Evolutionary conservation across 2,888 invertebrate species (phyloP), one percentile per base, ranked within the genome.

Genomic region (Melanargia galathea): DNA sequence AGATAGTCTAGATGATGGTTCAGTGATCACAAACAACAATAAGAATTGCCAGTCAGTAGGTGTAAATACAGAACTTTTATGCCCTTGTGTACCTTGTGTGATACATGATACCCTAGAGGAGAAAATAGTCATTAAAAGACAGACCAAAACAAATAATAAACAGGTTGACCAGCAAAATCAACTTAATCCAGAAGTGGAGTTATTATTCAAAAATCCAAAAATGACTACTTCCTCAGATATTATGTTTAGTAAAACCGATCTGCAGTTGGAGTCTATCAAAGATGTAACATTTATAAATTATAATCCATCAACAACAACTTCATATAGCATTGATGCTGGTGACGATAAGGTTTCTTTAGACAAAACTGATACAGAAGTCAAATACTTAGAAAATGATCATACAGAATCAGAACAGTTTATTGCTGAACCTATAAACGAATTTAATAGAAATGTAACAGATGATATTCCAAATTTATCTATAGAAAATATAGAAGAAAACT

Each of bases 31-130:
- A 11, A 66, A 56, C 38, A 69, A 66, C 35, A 75, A 75, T 49
- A 77, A 75, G 69, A 80, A 76, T 49, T 78, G 76, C 67, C 82
- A 83, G 64, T 85, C 87, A 24, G 73, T 87, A 66, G 87, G 85
- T 4, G 84, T 86, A 38, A 87, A 89, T 66, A 88, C 86, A 18
- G 88, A 89, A 72, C 74, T 90, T 13, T 72, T 86, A 57, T 90
- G 90, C 59, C 81, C 80, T 6, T 78, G 79, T 72, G 73, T 84
- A 52, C 90, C 90, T 18, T 91, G 91, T 72, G 79, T 87, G 1
- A 88, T 91, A 70, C 86, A 91, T 62, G 79, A 81, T 61, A 80
- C 70, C 63, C 22, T 62, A 13, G 86, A 84, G 26, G 71, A 71
- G 13, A 84, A 80, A 67, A 74, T 73, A 60, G 51, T 65, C 7